phyloP scores from a whole-genome alignment of 2,113 vertebrate species.

The Chlorocebus sabaeus region DNA sequence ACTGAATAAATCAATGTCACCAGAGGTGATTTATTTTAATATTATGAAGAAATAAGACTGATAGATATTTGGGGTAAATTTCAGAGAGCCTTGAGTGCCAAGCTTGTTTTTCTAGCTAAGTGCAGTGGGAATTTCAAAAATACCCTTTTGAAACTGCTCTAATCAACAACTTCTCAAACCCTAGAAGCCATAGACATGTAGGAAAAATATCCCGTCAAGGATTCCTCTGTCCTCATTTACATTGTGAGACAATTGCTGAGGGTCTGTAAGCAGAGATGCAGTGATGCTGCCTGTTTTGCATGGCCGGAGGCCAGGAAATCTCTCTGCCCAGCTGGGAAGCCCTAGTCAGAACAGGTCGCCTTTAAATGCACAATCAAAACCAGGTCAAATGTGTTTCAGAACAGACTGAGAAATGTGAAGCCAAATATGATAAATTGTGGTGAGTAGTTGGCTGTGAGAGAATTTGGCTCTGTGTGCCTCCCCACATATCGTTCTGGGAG shows the following conservation, averaged over 20 bases:
- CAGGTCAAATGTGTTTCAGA: conserved; percentile 50
- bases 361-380: conserved; percentile 52
- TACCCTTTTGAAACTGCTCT: background rate
- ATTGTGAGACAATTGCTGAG: background rate
- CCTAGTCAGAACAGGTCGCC: conserved; percentile 58
- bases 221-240: background rate
- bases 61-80: background rate
- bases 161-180: background rate
- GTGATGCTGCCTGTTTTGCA: conserved; percentile 23
- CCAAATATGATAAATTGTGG: conserved; percentile 46
- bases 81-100: background rate
- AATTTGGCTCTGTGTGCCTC: background rate
- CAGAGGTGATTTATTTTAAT: background rate
- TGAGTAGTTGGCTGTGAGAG: conserved; percentile 34
- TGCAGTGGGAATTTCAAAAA: background rate
- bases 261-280: conserved; percentile 27
- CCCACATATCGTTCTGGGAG: background rate
- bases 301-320: background rate
- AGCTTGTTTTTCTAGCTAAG: background rate
- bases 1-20: background rate
- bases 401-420: conserved; percentile 55
- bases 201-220: background rate
- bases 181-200: background rate
- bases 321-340: conserved; percentile 53
- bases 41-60: background rate